Percentiles rank a stretch among this genome's conserved stretches.
Conservation (phyloP, 2,797 vertebrate species). For the Atherinosoma microstoma region DNA sequence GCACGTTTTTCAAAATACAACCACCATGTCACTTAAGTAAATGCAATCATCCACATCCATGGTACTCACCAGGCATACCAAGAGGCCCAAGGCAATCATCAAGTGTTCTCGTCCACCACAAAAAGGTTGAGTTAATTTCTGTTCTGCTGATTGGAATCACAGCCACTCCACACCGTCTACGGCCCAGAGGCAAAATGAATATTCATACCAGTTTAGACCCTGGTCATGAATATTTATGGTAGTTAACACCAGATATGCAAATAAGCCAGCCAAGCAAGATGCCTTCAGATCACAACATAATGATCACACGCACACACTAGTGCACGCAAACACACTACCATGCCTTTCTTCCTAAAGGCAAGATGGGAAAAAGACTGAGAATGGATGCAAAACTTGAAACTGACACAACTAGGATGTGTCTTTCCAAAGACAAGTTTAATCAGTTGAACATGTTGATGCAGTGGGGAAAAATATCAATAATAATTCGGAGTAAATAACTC, state of each 20-base stretch:
- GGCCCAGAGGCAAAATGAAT: constrained; percentile 72
- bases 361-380: constrained; percentile 7
- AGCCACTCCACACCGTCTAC: constrained; percentile 56
- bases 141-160: constrained; percentile 66
- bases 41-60: constrained; percentile 36
- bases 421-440: background rate
- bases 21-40: constrained; percentile 36
- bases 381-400: constrained; percentile 4
- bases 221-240: constrained; percentile 74
- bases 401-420: constrained; percentile 2
- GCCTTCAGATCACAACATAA: constrained; percentile 73
- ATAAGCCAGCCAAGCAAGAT: constrained; percentile 72
- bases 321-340: constrained; percentile 13
- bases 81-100: constrained; percentile 31
- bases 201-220: constrained; percentile 68
- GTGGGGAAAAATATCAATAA: background rate
- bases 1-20: constrained; percentile 22
- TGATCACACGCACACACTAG: constrained; percentile 53
- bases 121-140: constrained; percentile 60
- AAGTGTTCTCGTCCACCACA: constrained; percentile 44
- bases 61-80: constrained; percentile 24
- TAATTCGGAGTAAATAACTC: constrained; percentile 5
- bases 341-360: constrained; percentile 26
- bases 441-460: background rate
- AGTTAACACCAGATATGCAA: constrained; percentile 75